Base-by-base conservation (phyloP, 2,113 vertebrate species). In the Mormyrus iriodes region DNA sequence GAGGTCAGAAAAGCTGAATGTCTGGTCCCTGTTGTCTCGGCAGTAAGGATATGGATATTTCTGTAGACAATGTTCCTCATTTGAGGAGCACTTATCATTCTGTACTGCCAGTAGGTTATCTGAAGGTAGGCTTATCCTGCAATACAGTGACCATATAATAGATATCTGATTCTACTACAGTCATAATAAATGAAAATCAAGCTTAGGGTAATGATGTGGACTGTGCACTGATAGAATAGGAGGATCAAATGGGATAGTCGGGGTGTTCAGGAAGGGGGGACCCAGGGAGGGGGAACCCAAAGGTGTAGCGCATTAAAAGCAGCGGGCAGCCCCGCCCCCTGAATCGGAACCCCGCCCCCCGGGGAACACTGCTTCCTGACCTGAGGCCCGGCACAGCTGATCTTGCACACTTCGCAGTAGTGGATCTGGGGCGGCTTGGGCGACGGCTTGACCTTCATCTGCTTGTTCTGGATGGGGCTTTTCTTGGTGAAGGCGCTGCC, bases 331-430 rank as follows among this genome's bases (percentile, higher is more conserved):
- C 61, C 61, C 61, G 10, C 61, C 61, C 61, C 61, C 61, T 3
- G 0, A 10, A 65, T 65, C 9, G 12, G n/a, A 65, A 65, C 3
- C 61, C 61, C n/a, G 0, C 61, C 61, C n/a, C 61, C 61, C 12
- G 7, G 8, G 21, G 55, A 1, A 13, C 0, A 3, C n/a, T 4
- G 27, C n/a, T 27, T 0, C 91, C 92, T 91, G 93, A 99, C 98
- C 97, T 99, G 98, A 42, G 98, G 98, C 93, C 98, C 98, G 89
- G 98, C 98, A 95, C 98, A 99, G 95, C 98, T 99, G 96, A 99
- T 99, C 95, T 99, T 99, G 93, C 98, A 99, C 91, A 99, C 98
- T 1, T 99, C 98, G 93, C 98, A 99, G 93, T 99, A 99, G 94
- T 99, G 98, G 93, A 99, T 99, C 96, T 99, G 98, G 49, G 98